Evolutionary conservation across 1,140 invertebrate species (phyloP), one percentile per base, ranked within the genome.

Genomic region (Agraylea sexmaculata): DNA sequence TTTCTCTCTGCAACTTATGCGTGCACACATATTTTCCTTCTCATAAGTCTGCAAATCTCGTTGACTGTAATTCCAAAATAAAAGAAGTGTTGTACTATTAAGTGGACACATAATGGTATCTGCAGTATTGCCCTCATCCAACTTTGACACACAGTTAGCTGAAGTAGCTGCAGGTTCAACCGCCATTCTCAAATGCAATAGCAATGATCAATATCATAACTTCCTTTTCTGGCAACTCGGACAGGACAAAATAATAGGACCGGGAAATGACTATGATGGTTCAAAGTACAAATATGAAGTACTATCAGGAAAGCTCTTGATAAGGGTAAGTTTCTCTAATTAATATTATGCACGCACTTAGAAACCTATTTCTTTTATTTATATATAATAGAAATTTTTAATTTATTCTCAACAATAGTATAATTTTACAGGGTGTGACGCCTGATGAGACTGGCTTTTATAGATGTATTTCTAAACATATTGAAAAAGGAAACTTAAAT

Each of bases 231-330:
- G 77, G 77, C 62, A 77, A 50, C 54, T 78, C 37, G 66, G 62
- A 33, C 61, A 69, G 39, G 64, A 70, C 37, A 62, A 66, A 47
- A 59, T 78, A 13, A 71, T 79, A 40, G 73, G 77, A 3, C 77
- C 77, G 25, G 71, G 70, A 25, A 77, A 75, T 64, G 43, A 56
- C 19, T 60, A 69, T 45, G 66, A 78, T 60, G 57, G 61, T 43
- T 62, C 62, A 6, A 80, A 80, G 63, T 78, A 76, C 51, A 77
- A 78, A 52, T 79, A 78, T 60, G 71, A 78, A 60, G 73, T 78
- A 3, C 59, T 78, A 22, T 75, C 75, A 31, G 77, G 77, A 45
- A 73, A 67, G 47, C 63, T 80, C 29, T 64, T 63, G 35, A 79
- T 80, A 36, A 65, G 71, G 63, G 76, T 79, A 62, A 68, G 56